These are phyloP conservation scores for Colostygia pectinataria DNA, from an alignment of 2,888 invertebrate species.

Conservation along the genomic window DNA sequence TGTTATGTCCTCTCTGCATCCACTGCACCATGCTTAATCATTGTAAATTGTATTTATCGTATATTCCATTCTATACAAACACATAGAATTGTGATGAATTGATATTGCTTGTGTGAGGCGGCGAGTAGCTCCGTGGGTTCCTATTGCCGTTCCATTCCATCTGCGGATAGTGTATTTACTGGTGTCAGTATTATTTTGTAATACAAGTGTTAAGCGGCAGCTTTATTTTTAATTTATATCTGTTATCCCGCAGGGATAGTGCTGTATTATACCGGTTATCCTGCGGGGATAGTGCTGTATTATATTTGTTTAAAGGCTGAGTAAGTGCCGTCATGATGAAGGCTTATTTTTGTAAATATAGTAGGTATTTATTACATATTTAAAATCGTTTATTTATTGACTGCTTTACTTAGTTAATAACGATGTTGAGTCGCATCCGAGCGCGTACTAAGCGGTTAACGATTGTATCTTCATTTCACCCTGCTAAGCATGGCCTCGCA, in stretches of 20 bases:
- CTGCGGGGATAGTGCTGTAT: conserved; percentile 81
- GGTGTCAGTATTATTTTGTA: conserved; percentile 83
- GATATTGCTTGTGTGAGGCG: conserved; percentile 58
- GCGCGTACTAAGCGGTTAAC: conserved; percentile 69
- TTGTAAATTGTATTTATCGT: conserved; percentile 76
- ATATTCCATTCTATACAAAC: conserved; percentile 69
- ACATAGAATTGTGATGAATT: conserved; percentile 74
- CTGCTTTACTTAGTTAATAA: conserved; percentile 81
- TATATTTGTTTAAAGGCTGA: conserved; percentile 80
- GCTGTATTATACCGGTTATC: conserved; percentile 82
- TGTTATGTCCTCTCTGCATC: conserved; percentile 34
- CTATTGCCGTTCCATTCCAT: conserved; percentile 74
- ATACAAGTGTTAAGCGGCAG: conserved; percentile 80
- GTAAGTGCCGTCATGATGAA: conserved; percentile 67
- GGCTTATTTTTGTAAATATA: conserved; percentile 81
- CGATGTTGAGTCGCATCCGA: conserved; percentile 59
- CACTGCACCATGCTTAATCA: conserved; percentile 60
- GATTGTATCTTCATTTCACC: conserved; percentile 77
- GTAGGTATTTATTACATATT: conserved; percentile 85
- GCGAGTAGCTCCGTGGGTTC: conserved; percentile 68
- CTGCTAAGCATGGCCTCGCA: conserved; percentile 78
- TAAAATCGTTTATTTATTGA: conserved; percentile 84
- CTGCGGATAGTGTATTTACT: conserved; percentile 76
- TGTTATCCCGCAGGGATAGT: conserved; percentile 78
- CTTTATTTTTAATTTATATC: conserved; percentile 82